phyloP scores from a whole-genome alignment of 1,140 invertebrate genomes.

The Macrocentrus cingulum region DNA sequence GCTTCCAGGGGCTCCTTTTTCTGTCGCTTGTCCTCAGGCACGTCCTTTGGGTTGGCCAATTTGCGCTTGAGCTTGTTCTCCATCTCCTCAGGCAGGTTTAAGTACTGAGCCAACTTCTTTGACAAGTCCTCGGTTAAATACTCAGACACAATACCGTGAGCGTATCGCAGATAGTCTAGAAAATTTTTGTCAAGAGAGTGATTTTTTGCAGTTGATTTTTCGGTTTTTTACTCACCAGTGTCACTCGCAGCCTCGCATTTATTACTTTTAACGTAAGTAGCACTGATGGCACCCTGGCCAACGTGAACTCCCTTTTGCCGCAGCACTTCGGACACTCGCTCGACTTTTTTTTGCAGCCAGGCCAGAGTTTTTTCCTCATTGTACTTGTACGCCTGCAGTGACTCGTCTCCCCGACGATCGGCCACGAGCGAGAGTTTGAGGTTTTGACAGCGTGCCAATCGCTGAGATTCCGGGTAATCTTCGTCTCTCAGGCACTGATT shows the following conservation, averaged over 20 bases:
- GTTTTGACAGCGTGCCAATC: conserved; percentile 59
- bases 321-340: conserved; percentile 64
- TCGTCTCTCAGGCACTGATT: conserved; percentile 69
- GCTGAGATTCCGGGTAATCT: conserved; percentile 63
- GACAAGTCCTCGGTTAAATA: conserved; percentile 69
- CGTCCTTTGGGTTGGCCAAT: conserved; percentile 44
- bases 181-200: too few species aligned
- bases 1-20: conserved; percentile 44
- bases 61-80: conserved; percentile 67
- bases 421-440: conserved; percentile 62
- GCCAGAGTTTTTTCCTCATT: conserved; percentile 73
- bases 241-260: conserved; percentile 58
- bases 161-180: conserved; percentile 69
- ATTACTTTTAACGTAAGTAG: conserved; percentile 70
- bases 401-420: conserved; percentile 70
- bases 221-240: conserved; percentile 46
- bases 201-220: too few species aligned
- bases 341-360: conserved; percentile 73
- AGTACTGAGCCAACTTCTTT: conserved; percentile 62
- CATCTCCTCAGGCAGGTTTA: conserved; percentile 65
- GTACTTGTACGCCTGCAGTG: conserved; percentile 74
- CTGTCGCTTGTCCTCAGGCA: conserved; percentile 44
- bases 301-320: conserved; percentile 73
- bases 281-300: conserved; percentile 66
- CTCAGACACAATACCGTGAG: conserved; percentile 69